Conservation (phyloP, 2,888 invertebrate species). For the Cordylochernes scorpioides region DNA sequence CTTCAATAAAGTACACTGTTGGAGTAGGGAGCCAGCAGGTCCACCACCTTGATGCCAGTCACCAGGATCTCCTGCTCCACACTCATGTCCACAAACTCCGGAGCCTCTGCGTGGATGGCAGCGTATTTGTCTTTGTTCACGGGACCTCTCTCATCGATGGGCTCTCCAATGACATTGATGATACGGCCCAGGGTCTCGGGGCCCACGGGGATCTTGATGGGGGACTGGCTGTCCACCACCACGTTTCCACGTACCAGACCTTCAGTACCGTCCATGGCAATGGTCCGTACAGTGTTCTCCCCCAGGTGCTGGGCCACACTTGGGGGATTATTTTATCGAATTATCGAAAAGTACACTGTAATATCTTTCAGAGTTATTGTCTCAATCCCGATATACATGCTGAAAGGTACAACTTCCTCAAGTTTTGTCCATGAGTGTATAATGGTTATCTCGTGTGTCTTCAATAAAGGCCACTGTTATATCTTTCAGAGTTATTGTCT, state of each 20-base stretch:
- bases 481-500: too few relatives aligned
- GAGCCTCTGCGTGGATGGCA: constrained; percentile 71
- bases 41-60: constrained; percentile 83
- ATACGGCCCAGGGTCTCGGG: constrained; percentile 69
- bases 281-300: constrained; percentile 61
- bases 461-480: too few relatives aligned
- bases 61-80: constrained; percentile 76
- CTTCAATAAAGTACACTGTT: too few relatives aligned
- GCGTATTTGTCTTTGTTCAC: constrained; percentile 45
- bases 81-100: constrained; percentile 77
- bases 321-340: too few relatives aligned
- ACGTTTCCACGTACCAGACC: constrained; percentile 60
- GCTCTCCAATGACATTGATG: constrained; percentile 72
- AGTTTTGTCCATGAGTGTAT: too few relatives aligned
- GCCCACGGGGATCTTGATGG: constrained; percentile 75
- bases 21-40: constrained; percentile 67
- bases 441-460: too few relatives aligned
- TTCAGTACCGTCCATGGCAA: constrained; percentile 82
- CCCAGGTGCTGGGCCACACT: too few relatives aligned
- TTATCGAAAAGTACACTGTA: too few relatives aligned
- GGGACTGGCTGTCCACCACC: constrained; percentile 52
- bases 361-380: too few relatives aligned
- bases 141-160: constrained; percentile 75
- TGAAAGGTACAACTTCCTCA: too few relatives aligned
- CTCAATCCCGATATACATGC: too few relatives aligned